Evolutionary conservation across 2,888 invertebrate species (phyloP).

Genomic region (Epistrophe eligans): DNA sequence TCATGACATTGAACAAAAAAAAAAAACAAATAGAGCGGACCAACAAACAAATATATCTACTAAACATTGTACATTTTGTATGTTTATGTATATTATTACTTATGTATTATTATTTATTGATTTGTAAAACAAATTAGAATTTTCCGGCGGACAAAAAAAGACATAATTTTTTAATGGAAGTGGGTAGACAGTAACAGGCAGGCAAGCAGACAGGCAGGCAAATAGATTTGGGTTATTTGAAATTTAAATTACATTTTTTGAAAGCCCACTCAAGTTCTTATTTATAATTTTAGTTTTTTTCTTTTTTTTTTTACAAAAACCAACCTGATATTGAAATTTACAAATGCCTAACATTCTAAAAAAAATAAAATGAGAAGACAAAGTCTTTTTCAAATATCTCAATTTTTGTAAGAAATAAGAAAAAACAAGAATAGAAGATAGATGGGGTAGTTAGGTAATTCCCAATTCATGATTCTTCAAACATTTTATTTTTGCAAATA

Average conservation of each 20-base stretch:
- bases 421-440: background rate
- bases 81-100: background rate
- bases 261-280: slow-evolving; percentile 2
- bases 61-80: background rate
- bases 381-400: background rate
- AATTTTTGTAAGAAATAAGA: background rate
- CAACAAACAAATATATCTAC: background rate
- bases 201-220: background rate
- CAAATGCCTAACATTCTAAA: background rate
- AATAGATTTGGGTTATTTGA: background rate
- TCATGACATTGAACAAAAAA: slow-evolving; percentile 22
- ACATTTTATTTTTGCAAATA: background rate
- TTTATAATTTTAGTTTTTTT: background rate
- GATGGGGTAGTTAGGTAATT: background rate
- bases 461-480: background rate
- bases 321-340: background rate
- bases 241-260: slow-evolving; percentile 9
- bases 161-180: background rate
- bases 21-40: background rate
- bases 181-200: background rate
- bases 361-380: background rate
- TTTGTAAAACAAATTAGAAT: slow-evolving; percentile 19
- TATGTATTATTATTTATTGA: background rate
- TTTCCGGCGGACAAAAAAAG: background rate
- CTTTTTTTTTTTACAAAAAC: background rate